Conservation (phyloP, 2,888 invertebrate genomes). For the Hypolimnas misippus region DNA sequence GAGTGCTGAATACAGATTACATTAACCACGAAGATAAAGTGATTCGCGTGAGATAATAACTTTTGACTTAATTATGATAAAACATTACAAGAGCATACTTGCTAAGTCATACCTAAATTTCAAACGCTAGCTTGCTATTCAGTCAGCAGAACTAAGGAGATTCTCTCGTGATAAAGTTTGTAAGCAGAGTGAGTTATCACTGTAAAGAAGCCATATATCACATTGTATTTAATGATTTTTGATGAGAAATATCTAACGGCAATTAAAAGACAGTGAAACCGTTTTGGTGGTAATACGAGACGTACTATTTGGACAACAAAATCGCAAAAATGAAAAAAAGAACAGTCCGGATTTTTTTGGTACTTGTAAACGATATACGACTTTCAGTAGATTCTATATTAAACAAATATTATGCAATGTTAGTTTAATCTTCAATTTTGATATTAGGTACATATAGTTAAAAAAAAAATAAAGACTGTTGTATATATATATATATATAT, state of each 20-base stretch:
- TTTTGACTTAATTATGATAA: slow-evolving; percentile 28
- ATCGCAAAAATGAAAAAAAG: no score
- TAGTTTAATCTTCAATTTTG: no score
- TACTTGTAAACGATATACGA: no score
- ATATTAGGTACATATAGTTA: no score
- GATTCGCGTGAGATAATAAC: slow-evolving; percentile 18
- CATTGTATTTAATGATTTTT: background rate
- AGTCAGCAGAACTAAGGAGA: background rate
- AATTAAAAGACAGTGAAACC: background rate
- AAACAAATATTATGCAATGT: no score
- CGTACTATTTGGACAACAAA: no score
- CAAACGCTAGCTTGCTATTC: slow-evolving; percentile 2
- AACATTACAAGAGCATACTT: slow-evolving; percentile 20
- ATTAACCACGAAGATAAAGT: slow-evolving; percentile 15
- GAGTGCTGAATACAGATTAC: slow-evolving; percentile 23
- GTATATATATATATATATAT: no score
- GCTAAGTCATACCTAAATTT: slow-evolving; percentile 8
- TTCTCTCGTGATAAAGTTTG: background rate
- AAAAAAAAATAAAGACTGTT: no score
- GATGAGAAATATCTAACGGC: background rate
- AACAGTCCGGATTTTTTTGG: no score
- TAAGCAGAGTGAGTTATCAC: background rate
- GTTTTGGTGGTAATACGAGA: no score
- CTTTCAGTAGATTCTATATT: no score
- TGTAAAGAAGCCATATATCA: background rate